Percentiles rank a stretch among this genome's conserved stretches.
phyloP scores from a whole-genome alignment of 1,140 invertebrate genomes.

The Atta colombica region DNA sequence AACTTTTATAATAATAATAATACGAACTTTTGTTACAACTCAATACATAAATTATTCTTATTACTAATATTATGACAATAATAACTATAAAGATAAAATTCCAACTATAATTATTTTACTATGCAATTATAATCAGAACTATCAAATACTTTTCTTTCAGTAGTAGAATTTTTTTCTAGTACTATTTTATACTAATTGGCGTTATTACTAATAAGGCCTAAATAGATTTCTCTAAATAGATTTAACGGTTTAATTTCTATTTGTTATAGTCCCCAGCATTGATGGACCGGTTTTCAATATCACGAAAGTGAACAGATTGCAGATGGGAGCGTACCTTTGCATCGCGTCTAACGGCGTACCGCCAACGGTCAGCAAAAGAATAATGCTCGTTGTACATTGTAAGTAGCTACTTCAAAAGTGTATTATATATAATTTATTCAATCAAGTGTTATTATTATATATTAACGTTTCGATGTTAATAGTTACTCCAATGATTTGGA shows the following conservation, averaged over 20 bases:
- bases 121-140: too few species aligned
- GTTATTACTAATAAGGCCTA: background rate
- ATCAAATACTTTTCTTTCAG: too few species aligned
- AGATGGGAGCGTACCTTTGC: conserved; percentile 97
- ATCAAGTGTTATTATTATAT: background rate
- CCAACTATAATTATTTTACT: too few species aligned
- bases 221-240: background rate
- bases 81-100: too few species aligned
- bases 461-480: conserved; percentile 39
- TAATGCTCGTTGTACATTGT: conserved; percentile 96
- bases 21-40: too few species aligned
- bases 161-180: too few species aligned
- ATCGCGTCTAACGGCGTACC: conserved; percentile 95
- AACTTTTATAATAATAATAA: too few species aligned
- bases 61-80: too few species aligned
- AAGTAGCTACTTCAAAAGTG: conserved; percentile 84
- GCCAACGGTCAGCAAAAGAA: conserved; percentile 95
- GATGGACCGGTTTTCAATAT: conserved; percentile 92
- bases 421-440: background rate
- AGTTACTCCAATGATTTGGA: conserved; percentile 95
- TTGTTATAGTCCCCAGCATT: conserved; percentile 88
- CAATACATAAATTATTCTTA: too few species aligned
- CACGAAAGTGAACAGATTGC: conserved; percentile 93
- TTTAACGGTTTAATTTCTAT: conserved; percentile 9
- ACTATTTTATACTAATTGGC: background rate